Evolutionary conservation across 2,113 vertebrate genomes (phyloP).

Genomic region (Arenaria interpres): DNA sequence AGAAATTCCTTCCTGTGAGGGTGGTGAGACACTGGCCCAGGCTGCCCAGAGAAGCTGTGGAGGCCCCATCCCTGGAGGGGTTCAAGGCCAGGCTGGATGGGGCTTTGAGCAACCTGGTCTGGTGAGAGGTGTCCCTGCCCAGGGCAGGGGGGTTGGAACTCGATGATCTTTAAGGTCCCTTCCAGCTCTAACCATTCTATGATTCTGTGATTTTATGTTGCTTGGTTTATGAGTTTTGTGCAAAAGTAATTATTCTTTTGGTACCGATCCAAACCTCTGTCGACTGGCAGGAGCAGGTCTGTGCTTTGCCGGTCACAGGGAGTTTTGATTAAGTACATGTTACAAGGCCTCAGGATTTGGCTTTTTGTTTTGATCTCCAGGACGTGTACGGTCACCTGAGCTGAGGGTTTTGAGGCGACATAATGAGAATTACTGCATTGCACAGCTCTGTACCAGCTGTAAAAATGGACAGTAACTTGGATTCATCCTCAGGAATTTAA

Average conservation of each 20-base stretch:
- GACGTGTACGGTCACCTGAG: background rate
- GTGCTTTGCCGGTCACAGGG: background rate
- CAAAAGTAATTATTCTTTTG: background rate
- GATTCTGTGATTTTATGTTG: too few relatives aligned
- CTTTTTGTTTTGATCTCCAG: background rate
- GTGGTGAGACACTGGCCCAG: too few relatives aligned
- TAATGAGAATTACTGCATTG: background rate
- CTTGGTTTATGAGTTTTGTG: background rate
- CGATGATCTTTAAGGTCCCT: too few relatives aligned
- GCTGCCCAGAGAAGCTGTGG: too few relatives aligned
- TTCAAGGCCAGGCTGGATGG: too few relatives aligned
- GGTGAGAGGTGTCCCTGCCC: too few relatives aligned
- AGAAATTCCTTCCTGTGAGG: too few relatives aligned
- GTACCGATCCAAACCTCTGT: background rate
- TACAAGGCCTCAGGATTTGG: background rate
- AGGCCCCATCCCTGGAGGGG: too few relatives aligned
- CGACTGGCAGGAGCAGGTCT: background rate
- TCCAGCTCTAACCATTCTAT: too few relatives aligned
- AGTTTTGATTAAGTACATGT: background rate
- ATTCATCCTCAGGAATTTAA: background rate
- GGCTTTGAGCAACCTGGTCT: too few relatives aligned
- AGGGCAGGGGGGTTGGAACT: too few relatives aligned
- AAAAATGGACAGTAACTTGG: background rate
- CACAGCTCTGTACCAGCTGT: background rate
- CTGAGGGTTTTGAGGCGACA: background rate